Conservation (phyloP, 1,140 invertebrate genomes). For the Trypoxylus dichotomus region DNA sequence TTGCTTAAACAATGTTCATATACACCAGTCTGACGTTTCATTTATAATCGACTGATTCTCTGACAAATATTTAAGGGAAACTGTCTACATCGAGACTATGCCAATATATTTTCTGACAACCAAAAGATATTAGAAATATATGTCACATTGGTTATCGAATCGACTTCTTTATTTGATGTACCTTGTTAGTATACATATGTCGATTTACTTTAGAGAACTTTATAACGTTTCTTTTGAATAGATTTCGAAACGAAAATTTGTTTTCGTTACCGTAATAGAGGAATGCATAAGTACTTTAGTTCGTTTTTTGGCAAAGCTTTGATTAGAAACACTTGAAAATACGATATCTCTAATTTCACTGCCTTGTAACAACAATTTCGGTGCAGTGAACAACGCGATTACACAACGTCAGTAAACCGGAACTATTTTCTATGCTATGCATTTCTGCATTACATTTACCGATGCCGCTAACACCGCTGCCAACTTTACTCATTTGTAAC, state of each 20-base stretch:
- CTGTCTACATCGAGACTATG: neutral
- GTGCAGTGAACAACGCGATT: neutral
- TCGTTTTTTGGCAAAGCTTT: neutral
- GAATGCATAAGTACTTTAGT: neutral
- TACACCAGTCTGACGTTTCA: neutral
- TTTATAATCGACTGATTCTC: slow-evolving; percentile 26
- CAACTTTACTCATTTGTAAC: slow-evolving; percentile 30
- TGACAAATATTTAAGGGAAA: slow-evolving; percentile 25
- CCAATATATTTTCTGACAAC: slow-evolving; percentile 19
- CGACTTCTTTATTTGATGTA: neutral
- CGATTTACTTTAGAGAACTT: neutral
- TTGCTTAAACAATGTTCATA: neutral
- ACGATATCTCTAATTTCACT: neutral
- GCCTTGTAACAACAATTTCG: neutral
- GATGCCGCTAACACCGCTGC: slow-evolving; percentile 1
- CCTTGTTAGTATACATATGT: neutral
- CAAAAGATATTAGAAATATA: neutral
- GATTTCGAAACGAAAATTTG: neutral
- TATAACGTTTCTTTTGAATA: neutral
- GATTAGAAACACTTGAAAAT: neutral
- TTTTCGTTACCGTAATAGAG: too few relatives aligned
- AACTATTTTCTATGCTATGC: slow-evolving; percentile 7
- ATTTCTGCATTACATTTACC: slow-evolving; percentile 1
- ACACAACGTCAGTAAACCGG: neutral
- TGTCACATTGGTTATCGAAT: slow-evolving; percentile 13